A percentile compares a stretch with the other conserved stretches of the same genome.
Evolutionary conservation across 2,113 vertebrate genomes (phyloP).

Genomic region (Uria lomvia): DNA sequence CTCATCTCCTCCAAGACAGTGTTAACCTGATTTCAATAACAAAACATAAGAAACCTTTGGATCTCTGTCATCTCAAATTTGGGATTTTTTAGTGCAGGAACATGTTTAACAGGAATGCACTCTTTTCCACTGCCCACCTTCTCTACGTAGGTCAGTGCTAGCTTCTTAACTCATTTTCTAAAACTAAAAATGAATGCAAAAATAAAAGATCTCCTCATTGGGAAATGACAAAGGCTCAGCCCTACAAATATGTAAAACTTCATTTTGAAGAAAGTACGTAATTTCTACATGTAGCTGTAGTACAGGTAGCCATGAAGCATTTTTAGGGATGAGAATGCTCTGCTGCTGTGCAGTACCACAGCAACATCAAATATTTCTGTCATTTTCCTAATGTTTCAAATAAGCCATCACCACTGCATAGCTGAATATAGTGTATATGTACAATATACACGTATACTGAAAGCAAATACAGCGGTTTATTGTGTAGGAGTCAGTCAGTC

Average conservation of each 20-base stretch:
- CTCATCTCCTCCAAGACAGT: not conserved
- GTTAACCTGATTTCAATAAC: not conserved
- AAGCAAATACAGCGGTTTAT: not conserved
- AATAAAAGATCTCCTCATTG: not conserved
- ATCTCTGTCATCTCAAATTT: not conserved
- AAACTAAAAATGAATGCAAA: not conserved
- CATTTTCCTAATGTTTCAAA: not conserved
- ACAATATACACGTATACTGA: not conserved
- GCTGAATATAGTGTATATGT: not conserved
- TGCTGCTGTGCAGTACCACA: not conserved
- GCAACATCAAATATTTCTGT: not conserved
- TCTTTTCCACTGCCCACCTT: not conserved
- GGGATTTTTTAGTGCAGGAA: not conserved
- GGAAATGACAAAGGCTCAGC: not conserved
- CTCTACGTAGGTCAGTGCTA: not conserved
- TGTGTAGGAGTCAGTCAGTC: not conserved
- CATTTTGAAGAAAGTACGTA: not conserved
- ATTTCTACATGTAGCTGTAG: not conserved
- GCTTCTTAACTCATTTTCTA: not conserved
- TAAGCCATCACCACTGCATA: not conserved
- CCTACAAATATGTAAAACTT: not conserved
- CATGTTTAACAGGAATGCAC: not conserved
- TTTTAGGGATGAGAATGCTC: not conserved
- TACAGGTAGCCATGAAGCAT: not conserved
- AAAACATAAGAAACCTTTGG: not conserved